Base-by-base conservation (phyloP, 2,888 invertebrate genomes). In the Lottia scabra region DNA sequence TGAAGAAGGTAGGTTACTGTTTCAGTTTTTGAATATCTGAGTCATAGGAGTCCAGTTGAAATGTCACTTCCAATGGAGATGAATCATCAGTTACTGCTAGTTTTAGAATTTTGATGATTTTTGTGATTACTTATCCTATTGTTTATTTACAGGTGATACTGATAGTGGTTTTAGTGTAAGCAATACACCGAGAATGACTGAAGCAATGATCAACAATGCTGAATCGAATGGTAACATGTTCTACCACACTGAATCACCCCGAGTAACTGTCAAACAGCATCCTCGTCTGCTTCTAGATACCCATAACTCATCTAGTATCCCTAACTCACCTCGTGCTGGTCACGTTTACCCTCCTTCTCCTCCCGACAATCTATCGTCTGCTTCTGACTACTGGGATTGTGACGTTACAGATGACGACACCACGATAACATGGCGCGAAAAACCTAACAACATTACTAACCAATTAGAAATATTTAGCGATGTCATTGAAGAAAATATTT, bases 131-230 rank as follows among this genome's bases (percentile, higher is more conserved):
- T 38, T 38, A 38, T 38, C 38, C 38, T 2, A 38, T 38, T 38
- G 38, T 38, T 5, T 23, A 45, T 75, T 73, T 75, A 15, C 77
- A 82, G 85, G 84, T 74, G 85, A 84, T 72, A 82, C 81, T 70
- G 84, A 84, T 71, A 85, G 84, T 72, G 84, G 84, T 0, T 77
- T 83, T 44, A 83, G 83, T 70, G 81, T 81, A 8, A 80, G 83
- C 26, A 81, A 83, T 56, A 83, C 81, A 15, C 84, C 82, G 10
- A 76, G 81, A 62, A 78, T 78, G 48, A 64, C 70, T 15, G 73
- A 73, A 26, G 26, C 67, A 23, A 65, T 65, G 43, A 65, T 44
- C 10, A 62, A 43, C 23, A 43, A 43, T 30, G 27, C 30, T 43
- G 65, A 70, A 19, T 48, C 65, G 15, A 30, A 19, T 1, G 23